These are phyloP conservation scores for Manacus vitellinus DNA, from an alignment of 2,113 vertebrate species.

Conservation along the genomic window DNA sequence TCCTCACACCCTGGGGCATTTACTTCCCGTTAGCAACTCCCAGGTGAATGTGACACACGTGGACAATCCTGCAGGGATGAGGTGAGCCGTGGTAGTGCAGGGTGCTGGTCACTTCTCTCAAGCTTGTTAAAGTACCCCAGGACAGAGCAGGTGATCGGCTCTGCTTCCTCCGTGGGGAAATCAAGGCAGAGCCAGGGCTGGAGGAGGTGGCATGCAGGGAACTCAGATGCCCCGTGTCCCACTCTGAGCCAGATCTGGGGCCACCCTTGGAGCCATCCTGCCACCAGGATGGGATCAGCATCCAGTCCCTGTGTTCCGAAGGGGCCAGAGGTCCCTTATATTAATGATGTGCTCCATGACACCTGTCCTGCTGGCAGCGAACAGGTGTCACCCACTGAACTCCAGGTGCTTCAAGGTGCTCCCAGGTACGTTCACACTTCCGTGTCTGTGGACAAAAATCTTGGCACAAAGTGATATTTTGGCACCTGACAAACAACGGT, in stretches of 20 bases:
- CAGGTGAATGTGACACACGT: background rate
- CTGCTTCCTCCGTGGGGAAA: background rate
- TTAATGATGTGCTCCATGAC: background rate
- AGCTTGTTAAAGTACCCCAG: background rate
- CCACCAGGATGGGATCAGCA: background rate
- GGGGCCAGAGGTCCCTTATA: background rate
- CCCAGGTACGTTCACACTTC: background rate
- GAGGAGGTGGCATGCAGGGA: background rate
- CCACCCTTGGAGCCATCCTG: background rate
- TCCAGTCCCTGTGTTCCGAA: no score
- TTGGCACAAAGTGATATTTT: background rate
- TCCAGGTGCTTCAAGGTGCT: background rate
- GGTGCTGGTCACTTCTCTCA: background rate
- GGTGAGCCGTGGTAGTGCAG: background rate
- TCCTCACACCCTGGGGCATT: background rate
- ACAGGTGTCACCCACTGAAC: background rate
- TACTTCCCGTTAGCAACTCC: background rate
- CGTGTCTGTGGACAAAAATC: background rate
- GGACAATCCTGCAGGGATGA: background rate
- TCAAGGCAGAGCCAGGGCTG: rapidly evolving
- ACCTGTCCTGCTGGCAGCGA: rapidly evolving
- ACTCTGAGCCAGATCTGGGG: rapidly evolving
- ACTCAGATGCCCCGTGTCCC: background rate
- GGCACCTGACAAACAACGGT: rapidly evolving
- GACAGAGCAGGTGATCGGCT: rapidly evolving